phyloP scores from a whole-genome alignment of 2,888 invertebrate species.

The Folsomia candida region DNA sequence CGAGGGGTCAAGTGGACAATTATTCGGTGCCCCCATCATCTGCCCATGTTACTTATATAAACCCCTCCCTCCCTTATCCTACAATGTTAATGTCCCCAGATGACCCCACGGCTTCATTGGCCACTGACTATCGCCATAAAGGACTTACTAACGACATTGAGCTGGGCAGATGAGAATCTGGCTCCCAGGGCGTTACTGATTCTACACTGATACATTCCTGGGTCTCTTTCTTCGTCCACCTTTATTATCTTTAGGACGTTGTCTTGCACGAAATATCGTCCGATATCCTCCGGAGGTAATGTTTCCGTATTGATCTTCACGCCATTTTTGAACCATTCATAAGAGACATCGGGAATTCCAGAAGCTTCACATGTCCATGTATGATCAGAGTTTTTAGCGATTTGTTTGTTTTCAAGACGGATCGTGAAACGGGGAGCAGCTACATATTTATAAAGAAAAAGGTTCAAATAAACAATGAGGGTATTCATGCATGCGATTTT shows the following conservation, averaged over 20 bases:
- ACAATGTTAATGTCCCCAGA: too few relatives aligned
- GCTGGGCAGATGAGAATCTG: conserved; percentile 81
- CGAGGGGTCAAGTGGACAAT: too few relatives aligned
- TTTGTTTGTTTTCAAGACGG: conserved; percentile 78
- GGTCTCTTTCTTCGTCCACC: conserved; percentile 74
- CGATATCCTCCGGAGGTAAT: conserved; percentile 62
- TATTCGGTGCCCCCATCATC: too few relatives aligned
- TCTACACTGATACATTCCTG: conserved; percentile 92
- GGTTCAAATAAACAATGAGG: conserved; percentile 14
- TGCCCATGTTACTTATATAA: too few relatives aligned
- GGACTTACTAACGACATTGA: conserved; percentile 80
- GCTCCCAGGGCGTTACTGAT: conserved; percentile 84
- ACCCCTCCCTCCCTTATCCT: too few relatives aligned
- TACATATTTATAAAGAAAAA: conserved; percentile 50
- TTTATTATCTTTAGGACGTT: conserved; percentile 76
- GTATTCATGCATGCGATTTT: too few relatives aligned
- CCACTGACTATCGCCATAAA: too few relatives aligned
- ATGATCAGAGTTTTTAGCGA: conserved; percentile 78
- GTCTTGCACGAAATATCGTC: conserved; percentile 78
- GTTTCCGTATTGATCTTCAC: conserved; percentile 59
- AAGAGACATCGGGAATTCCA: conserved; percentile 88
- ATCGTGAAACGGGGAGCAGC: conserved; percentile 89
- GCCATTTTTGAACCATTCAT: conserved; percentile 85
- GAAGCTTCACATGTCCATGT: conserved; percentile 92
- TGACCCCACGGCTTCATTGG: too few relatives aligned